Evolutionary conservation across 1,140 invertebrate genomes (phyloP).

Genomic region (Samia ricini): DNA sequence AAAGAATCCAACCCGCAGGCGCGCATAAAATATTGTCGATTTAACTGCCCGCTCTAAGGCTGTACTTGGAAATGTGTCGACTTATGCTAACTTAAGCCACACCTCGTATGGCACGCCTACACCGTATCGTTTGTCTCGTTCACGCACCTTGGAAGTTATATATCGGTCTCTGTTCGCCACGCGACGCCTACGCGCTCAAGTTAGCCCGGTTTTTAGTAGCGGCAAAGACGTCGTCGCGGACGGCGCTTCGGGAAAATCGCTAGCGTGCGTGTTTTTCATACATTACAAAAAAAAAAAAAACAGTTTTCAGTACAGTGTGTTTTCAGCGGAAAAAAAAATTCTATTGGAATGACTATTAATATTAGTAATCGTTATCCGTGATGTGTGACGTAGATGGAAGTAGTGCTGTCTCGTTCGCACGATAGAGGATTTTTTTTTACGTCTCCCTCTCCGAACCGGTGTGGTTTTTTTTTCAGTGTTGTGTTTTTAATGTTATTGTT

Average conservation of each 20-base stretch:
- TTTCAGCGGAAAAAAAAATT: slow-evolving; percentile 2
- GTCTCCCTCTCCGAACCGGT: slow-evolving; percentile 20
- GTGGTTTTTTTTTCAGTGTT: slow-evolving; percentile 38
- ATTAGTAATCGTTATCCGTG: background rate
- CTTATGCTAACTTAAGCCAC: slow-evolving; percentile 66
- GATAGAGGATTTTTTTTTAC: slow-evolving; percentile 34
- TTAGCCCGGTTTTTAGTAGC: slow-evolving; percentile 65
- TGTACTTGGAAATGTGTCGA: background rate
- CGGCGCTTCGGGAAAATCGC: slow-evolving; percentile 35
- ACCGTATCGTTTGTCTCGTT: slow-evolving; percentile 35
- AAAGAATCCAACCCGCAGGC: slow-evolving; percentile 30
- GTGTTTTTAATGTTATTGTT: slow-evolving; percentile 32
- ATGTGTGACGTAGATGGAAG: slow-evolving; percentile 23
- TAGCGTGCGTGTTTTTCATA: background rate
- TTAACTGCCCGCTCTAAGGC: slow-evolving; percentile 16
- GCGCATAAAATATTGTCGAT: slow-evolving; percentile 52
- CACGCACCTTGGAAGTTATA: slow-evolving; percentile 23
- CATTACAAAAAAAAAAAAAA: slow-evolving; percentile 29
- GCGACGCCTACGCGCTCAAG: slow-evolving; percentile 64
- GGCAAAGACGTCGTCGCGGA: slow-evolving; percentile 51
- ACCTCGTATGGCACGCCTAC: slow-evolving; percentile 54
- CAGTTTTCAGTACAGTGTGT: background rate
- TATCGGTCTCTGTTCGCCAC: slow-evolving; percentile 43
- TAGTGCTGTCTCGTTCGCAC: slow-evolving; percentile 32
- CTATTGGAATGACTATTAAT: background rate